These are phyloP conservation scores for Antechinus stuartii DNA, from an alignment of 2,113 vertebrate species.

Conservation along the genomic window DNA sequence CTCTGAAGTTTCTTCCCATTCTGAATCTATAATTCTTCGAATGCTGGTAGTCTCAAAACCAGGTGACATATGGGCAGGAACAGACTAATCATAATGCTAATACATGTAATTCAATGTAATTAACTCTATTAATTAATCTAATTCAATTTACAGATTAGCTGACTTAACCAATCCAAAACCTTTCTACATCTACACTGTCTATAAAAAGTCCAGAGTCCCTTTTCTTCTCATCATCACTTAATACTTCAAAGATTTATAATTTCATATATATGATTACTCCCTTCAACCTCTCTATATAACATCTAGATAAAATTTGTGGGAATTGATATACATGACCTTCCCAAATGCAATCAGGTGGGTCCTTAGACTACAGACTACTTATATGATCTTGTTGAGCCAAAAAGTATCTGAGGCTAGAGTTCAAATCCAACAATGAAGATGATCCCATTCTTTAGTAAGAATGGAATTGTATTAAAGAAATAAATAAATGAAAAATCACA, in stretches of 20 bases:
- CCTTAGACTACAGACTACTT: neutral
- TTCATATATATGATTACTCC: neutral
- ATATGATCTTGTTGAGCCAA: neutral
- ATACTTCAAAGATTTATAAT: neutral
- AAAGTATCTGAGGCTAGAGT: neutral
- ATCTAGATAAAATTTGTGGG: neutral
- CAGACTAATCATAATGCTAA: neutral
- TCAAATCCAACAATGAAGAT: neutral
- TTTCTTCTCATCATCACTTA: neutral
- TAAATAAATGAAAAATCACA: neutral
- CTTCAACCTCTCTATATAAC: neutral
- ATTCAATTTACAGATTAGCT: neutral
- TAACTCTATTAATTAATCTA: neutral
- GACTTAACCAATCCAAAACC: neutral
- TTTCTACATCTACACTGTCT: neutral
- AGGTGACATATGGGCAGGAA: neutral
- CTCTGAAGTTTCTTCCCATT: neutral
- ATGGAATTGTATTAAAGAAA: neutral
- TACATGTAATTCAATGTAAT: neutral
- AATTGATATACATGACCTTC: neutral
- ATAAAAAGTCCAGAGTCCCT: neutral
- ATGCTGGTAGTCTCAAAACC: neutral
- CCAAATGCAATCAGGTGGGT: neutral
- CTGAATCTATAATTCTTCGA: neutral
- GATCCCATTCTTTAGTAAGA: neutral